Conservation (phyloP, 2,113 vertebrate genomes). For the Gallinago paraguaiae region DNA sequence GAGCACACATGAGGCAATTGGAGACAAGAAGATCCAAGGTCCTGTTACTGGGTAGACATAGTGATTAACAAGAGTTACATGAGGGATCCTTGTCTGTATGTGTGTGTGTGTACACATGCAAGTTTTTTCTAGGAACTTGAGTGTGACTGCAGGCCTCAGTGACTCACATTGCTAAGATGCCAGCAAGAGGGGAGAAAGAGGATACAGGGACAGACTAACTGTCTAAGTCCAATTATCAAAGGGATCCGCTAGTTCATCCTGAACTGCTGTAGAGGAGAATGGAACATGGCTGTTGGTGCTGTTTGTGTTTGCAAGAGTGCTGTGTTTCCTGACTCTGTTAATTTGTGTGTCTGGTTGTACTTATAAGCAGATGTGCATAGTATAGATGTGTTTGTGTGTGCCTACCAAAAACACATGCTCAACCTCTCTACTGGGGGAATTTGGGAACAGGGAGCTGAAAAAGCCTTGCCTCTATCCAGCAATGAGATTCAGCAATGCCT, state of each 20-base stretch:
- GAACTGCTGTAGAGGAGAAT: not conserved
- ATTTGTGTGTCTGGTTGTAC: not conserved
- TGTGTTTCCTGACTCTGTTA: not conserved
- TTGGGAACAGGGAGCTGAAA: not conserved
- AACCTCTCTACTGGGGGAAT: not conserved
- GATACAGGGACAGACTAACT: too few species aligned
- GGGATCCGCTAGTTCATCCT: not conserved
- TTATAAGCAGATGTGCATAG: not conserved
- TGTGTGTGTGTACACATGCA: not conserved
- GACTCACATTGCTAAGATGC: not conserved
- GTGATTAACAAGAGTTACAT: not conserved
- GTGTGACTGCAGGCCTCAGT: not conserved
- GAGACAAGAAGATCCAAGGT: not conserved
- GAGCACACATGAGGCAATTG: rapidly evolving
- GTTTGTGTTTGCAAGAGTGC: not conserved
- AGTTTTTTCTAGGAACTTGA: not conserved
- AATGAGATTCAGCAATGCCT: not conserved
- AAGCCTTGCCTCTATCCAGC: not conserved
- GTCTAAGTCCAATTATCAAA: not conserved
- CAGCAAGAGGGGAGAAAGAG: not conserved
- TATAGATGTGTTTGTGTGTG: not conserved
- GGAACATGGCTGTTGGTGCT: not conserved
- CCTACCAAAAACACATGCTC: not conserved
- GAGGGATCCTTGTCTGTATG: not conserved
- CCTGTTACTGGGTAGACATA: not conserved